Evolutionary conservation across 2,113 vertebrate species (phyloP).

Genomic region (Lepisosteus osseus): DNA sequence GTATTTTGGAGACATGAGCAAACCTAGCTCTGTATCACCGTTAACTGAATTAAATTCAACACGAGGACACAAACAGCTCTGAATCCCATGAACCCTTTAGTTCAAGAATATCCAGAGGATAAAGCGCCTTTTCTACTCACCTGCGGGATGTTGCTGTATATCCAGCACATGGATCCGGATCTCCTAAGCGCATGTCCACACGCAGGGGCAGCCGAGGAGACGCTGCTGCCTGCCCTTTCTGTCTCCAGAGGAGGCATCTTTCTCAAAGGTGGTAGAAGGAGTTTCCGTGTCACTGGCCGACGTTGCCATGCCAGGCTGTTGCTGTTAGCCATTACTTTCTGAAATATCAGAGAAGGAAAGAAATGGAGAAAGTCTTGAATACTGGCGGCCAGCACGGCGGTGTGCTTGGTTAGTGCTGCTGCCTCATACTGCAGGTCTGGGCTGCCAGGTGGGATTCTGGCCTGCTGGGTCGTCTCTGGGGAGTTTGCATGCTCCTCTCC

Average conservation of each 20-base stretch:
- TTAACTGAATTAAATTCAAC: too few species aligned
- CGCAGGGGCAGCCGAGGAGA: slow-evolving; percentile 45
- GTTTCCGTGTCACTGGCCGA: slow-evolving; percentile 25
- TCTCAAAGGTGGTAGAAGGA: slow-evolving; percentile 20
- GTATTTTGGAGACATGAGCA: slow-evolving; percentile 1
- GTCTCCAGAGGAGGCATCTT: slow-evolving; percentile 32
- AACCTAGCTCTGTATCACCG: neutral
- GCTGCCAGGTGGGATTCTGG: neutral
- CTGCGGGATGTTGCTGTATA: slow-evolving; percentile 40
- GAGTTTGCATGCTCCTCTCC: too few species aligned
- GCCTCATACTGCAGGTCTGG: neutral
- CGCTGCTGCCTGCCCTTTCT: slow-evolving; percentile 22
- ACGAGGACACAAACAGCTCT: too few species aligned
- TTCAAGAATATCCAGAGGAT: too few species aligned
- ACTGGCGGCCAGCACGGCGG: neutral
- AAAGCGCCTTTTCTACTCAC: slow-evolving; percentile 37
- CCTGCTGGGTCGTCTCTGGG: too few species aligned
- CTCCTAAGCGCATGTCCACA: slow-evolving; percentile 37
- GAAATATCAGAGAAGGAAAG: slow-evolving; percentile 31
- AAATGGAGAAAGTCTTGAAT: neutral
- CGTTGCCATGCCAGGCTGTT: slow-evolving; percentile 28
- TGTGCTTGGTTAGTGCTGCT: neutral
- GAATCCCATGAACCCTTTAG: too few species aligned
- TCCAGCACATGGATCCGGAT: slow-evolving; percentile 32
- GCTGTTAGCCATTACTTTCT: slow-evolving; percentile 58